Conservation (phyloP, 2,113 vertebrate species). For the Gracilinanus agilis region DNA sequence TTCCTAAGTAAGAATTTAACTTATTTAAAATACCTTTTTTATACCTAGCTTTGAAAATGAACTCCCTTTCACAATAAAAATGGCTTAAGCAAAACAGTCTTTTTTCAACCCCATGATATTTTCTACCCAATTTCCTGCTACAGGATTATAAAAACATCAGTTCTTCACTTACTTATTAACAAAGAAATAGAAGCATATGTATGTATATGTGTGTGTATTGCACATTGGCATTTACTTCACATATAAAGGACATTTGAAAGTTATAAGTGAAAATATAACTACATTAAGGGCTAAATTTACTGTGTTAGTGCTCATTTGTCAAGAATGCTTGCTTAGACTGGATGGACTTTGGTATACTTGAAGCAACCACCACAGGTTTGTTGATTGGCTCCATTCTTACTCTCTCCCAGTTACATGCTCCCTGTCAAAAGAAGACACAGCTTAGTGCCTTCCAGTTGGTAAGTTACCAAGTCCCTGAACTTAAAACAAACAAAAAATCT, state of each 20-base stretch:
- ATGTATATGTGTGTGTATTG: background rate
- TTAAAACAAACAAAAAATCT: slow-evolving; percentile 15
- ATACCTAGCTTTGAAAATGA: background rate
- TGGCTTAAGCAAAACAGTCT: background rate
- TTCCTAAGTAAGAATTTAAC: background rate
- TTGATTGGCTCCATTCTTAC: background rate
- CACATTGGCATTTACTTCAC: background rate
- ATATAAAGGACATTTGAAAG: background rate
- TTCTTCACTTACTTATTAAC: background rate
- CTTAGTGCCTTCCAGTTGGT: background rate
- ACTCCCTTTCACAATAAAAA: background rate
- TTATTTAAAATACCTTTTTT: background rate
- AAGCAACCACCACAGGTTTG: background rate
- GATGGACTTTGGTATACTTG: background rate
- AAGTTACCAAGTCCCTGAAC: background rate
- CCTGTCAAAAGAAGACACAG: background rate
- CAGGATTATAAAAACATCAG: background rate
- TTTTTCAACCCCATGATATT: background rate
- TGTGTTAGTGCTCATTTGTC: background rate
- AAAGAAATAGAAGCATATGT: background rate
- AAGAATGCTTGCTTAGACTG: background rate
- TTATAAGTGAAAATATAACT: background rate
- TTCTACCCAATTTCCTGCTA: background rate
- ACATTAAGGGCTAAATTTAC: background rate
- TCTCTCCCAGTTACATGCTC: background rate